Conservation (phyloP, 2,888 invertebrate genomes). For the Drosophila recens region DNA sequence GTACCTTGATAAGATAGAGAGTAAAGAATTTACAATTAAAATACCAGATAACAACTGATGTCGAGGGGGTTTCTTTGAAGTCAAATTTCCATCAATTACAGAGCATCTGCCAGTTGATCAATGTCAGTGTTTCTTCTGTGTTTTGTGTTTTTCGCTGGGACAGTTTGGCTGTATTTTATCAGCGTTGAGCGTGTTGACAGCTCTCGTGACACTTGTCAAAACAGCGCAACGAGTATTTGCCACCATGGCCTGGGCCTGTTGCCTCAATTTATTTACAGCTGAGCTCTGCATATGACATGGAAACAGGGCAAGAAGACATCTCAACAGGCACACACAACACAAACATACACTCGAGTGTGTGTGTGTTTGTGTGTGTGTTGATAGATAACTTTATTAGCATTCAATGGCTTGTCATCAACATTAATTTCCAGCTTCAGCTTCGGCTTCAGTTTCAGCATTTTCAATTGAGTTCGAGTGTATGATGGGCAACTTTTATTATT, state of each 20-base stretch:
- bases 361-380: conserved; percentile 19
- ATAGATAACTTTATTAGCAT: conserved; percentile 67
- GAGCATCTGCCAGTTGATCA: conserved; percentile 33
- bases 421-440: conserved; percentile 6
- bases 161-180: conserved; percentile 49
- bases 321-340: conserved; percentile 7
- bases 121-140: not conserved
- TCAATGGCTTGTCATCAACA: conserved; percentile 48
- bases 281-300: conserved; percentile 34
- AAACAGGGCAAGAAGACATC: conserved; percentile 25
- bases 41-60: conserved; percentile 11
- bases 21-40: conserved; percentile 16
- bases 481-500: conserved; percentile 65
- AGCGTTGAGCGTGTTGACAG: conserved; percentile 65
- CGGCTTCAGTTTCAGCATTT: conserved; percentile 10
- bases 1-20: conserved; percentile 35
- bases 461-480: conserved; percentile 54
- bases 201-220: conserved; percentile 76
- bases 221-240: conserved; percentile 58
- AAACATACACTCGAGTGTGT: not conserved
- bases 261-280: conserved; percentile 60
- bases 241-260: conserved; percentile 37
- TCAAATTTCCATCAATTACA: not conserved
- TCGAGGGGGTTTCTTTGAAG: not conserved
- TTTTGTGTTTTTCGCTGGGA: conserved; percentile 7